Evolutionary conservation across 92 coral and sea anemone species (phyloP).

Genomic region (Phymanthus crucifer): DNA sequence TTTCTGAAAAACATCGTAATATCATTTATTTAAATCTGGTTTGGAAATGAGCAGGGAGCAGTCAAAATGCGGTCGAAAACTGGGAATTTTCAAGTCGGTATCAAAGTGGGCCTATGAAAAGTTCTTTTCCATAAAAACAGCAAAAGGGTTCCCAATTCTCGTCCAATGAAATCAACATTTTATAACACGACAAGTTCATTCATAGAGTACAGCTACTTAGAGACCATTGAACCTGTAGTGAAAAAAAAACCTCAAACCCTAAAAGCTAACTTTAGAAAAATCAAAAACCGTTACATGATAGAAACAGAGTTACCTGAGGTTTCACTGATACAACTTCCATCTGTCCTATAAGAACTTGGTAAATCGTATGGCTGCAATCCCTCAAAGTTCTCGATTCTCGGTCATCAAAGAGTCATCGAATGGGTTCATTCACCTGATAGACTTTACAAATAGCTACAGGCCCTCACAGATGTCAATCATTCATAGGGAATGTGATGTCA

Average conservation of each 20-base stretch:
- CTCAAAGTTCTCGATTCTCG: neutral
- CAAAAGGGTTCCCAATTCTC: too few relatives aligned
- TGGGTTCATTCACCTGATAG: neutral
- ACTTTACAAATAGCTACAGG: constrained; percentile 1
- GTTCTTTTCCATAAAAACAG: too few relatives aligned
- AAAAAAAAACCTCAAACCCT: too few relatives aligned
- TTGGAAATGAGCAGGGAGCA: neutral
- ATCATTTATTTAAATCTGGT: constrained; percentile 2
- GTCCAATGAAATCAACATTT: too few relatives aligned
- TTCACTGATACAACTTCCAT: neutral
- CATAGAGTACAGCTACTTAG: too few relatives aligned
- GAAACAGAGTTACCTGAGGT: neutral
- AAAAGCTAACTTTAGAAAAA: too few relatives aligned
- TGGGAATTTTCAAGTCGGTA: neutral
- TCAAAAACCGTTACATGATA: too few relatives aligned
- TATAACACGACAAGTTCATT: too few relatives aligned
- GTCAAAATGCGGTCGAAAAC: neutral
- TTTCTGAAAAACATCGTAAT: constrained; percentile 5
- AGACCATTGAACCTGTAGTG: too few relatives aligned
- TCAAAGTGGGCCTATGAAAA: too few relatives aligned
- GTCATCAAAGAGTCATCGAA: neutral
- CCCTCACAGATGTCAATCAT: constrained; percentile 4
- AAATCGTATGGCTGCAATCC: neutral
- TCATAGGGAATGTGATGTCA: neutral
- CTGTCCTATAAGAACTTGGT: neutral